phyloP scores from a whole-genome alignment of 2,797 vertebrate genomes.

The Hephaestus fuliginosus region DNA sequence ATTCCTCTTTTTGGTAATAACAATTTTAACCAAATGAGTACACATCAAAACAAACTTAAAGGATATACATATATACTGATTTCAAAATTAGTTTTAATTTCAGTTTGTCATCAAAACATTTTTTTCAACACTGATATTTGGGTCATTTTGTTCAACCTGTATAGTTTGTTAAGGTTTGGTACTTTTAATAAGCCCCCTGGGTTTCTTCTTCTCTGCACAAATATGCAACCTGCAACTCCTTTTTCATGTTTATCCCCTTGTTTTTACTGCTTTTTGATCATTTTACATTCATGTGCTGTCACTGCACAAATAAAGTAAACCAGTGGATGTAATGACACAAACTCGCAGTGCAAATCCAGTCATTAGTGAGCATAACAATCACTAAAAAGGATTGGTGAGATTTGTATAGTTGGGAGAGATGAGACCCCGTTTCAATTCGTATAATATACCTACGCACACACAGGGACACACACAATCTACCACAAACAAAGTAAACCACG shows the following conservation, averaged over 20 bases:
- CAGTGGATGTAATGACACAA: background rate
- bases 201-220: background rate
- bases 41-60: background rate
- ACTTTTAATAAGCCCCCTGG: background rate
- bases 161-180: background rate
- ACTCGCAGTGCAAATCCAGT: background rate
- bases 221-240: background rate
- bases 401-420: background rate
- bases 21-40: background rate
- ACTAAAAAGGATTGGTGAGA: background rate
- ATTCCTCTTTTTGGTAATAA: background rate
- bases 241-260: slow-evolving; percentile 1
- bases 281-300: background rate
- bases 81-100: background rate
- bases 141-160: background rate
- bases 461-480: background rate
- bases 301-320: background rate
- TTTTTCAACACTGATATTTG: background rate
- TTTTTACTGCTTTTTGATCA: background rate
- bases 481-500: background rate
- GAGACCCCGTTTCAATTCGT: background rate
- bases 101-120: background rate
- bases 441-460: background rate
- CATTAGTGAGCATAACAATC: background rate
- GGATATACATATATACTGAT: background rate